These are phyloP conservation scores for Otolemur garnettii DNA, from an alignment of 2,113 vertebrate species.

Conservation along the genomic window DNA sequence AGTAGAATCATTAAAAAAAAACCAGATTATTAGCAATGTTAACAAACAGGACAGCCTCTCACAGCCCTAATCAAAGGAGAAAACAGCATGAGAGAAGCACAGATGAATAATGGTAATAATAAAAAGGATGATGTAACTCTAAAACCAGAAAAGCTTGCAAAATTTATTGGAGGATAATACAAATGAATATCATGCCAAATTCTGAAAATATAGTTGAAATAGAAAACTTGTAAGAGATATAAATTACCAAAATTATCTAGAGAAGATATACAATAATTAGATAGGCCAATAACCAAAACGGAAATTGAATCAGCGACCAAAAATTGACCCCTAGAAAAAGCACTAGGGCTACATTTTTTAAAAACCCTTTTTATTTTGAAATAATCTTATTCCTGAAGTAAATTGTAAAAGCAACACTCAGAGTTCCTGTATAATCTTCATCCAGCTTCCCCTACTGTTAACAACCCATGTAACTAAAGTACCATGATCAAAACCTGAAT, in stretches of 20 bases:
- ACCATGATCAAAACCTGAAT: background rate
- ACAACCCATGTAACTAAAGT: background rate
- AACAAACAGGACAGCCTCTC: background rate
- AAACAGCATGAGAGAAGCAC: background rate
- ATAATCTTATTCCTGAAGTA: background rate
- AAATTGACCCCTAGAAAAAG: background rate
- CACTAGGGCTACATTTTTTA: background rate
- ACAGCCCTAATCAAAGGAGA: background rate
- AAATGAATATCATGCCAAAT: background rate
- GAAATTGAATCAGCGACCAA: background rate
- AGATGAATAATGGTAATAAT: background rate
- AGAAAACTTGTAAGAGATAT: background rate
- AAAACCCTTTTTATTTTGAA: background rate
- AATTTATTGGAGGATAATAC: background rate
- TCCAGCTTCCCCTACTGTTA: background rate
- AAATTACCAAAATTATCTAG: background rate
- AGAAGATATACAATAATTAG: background rate
- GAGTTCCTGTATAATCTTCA: background rate
- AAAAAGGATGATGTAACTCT: background rate
- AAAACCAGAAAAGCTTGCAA: background rate
- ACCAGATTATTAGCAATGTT: background rate
- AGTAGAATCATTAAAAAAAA: constrained; percentile 25
- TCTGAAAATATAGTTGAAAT: background rate
- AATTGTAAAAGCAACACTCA: background rate
- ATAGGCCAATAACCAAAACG: background rate